Conservation (phyloP, 2,888 invertebrate species). For the Drosophila histrio region DNA sequence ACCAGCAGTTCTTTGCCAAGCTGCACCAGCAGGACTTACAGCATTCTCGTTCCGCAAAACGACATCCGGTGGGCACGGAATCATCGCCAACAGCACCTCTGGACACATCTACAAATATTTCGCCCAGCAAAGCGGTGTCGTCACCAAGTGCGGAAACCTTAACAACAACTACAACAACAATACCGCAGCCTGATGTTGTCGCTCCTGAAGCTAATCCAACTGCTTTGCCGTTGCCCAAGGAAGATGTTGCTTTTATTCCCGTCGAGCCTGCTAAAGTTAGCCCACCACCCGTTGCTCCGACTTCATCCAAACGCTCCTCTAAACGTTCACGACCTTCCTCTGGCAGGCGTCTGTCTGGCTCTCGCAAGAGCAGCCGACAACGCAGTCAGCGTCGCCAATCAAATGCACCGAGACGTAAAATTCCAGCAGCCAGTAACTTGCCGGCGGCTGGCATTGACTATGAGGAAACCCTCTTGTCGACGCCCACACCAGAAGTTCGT, state of each 20-base stretch:
- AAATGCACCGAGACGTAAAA: slow-evolving; percentile 50
- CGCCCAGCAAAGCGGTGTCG: slow-evolving; percentile 30
- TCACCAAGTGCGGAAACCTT: slow-evolving; percentile 22
- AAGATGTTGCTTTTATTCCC: background rate
- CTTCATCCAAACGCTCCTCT: slow-evolving; percentile 18
- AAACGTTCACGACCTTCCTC: slow-evolving; percentile 82
- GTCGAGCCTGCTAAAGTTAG: background rate
- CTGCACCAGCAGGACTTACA: slow-evolving; percentile 83
- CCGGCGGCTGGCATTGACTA: slow-evolving; percentile 53
- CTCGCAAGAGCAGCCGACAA: slow-evolving; percentile 82
- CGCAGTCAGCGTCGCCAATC: slow-evolving; percentile 80
- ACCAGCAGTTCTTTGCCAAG: slow-evolving; percentile 84
- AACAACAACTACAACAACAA: slow-evolving; percentile 3
- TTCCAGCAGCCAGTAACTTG: background rate
- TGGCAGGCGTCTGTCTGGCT: slow-evolving; percentile 83
- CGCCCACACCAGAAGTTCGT: slow-evolving; percentile 70
- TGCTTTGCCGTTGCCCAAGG: slow-evolving; percentile 4
- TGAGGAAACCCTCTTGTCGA: slow-evolving; percentile 81
- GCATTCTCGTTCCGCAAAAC: slow-evolving; percentile 71
- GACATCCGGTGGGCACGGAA: slow-evolving; percentile 36
- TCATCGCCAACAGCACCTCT: slow-evolving; percentile 17
- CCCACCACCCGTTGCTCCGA: background rate
- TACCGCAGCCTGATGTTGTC: background rate
- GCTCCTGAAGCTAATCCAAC: slow-evolving; percentile 6
- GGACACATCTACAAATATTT: slow-evolving; percentile 37